Conservation (phyloP, 2,888 invertebrate genomes). For the Drosophila birchii region DNA sequence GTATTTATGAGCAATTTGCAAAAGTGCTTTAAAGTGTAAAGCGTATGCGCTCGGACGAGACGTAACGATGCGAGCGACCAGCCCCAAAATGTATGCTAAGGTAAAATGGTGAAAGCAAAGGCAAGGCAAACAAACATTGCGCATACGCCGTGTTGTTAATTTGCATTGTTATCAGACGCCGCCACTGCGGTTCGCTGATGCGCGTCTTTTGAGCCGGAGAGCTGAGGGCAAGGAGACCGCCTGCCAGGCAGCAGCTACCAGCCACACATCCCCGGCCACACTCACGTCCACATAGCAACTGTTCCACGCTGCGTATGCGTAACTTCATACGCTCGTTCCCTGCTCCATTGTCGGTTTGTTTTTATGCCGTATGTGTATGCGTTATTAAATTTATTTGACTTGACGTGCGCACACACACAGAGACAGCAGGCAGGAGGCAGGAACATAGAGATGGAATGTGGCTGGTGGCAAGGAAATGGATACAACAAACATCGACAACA, state of each 20-base stretch:
- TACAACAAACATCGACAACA: slow-evolving; percentile 29
- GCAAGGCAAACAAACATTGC: slow-evolving; percentile 62
- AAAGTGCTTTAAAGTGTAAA: slow-evolving; percentile 76
- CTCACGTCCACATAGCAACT: slow-evolving; percentile 56
- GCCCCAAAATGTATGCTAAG: slow-evolving; percentile 69
- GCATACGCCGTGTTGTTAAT: slow-evolving; percentile 69
- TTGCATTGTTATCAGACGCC: slow-evolving; percentile 71
- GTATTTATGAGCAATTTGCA: slow-evolving; percentile 75
- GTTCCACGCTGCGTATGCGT: slow-evolving; percentile 70
- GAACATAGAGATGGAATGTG: slow-evolving; percentile 13
- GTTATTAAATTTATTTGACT: slow-evolving; percentile 80
- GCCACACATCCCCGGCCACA: slow-evolving; percentile 15
- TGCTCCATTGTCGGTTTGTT: slow-evolving; percentile 41
- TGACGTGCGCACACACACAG: slow-evolving; percentile 65
- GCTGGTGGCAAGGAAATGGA: slow-evolving; percentile 11
- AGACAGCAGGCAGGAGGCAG: slow-evolving; percentile 19
- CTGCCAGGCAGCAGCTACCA: slow-evolving; percentile 33
- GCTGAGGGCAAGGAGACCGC: slow-evolving; percentile 38
- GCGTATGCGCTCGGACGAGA: slow-evolving; percentile 37
- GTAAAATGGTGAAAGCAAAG: slow-evolving; percentile 50
- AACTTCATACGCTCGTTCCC: slow-evolving; percentile 50
- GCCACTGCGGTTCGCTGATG: slow-evolving; percentile 60
- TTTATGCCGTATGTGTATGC: slow-evolving; percentile 68
- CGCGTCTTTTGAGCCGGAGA: slow-evolving; percentile 61
- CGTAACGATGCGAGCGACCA: slow-evolving; percentile 12